phyloP scores from a whole-genome alignment of 1,140 invertebrate genomes.

The Eciton burchellii region DNA sequence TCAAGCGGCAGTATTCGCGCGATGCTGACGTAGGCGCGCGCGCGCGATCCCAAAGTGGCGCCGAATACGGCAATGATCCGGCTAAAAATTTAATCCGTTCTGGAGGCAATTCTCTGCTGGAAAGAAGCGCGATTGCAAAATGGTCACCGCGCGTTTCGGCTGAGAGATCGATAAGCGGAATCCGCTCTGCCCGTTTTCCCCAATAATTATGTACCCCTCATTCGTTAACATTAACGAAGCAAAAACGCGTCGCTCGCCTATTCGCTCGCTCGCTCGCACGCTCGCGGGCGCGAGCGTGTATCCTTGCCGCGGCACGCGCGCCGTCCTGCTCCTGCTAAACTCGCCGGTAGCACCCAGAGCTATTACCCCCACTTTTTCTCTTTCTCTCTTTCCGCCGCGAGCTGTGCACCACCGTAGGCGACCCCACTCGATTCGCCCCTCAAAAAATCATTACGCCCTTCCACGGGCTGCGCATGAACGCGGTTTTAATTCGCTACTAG shows the following conservation, averaged over 20 bases:
- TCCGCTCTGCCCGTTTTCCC: slow-evolving; percentile 52
- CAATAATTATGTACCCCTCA: slow-evolving; percentile 52
- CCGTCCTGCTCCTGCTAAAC: slow-evolving; percentile 75
- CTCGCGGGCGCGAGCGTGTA: slow-evolving; percentile 12
- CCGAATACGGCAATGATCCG: neutral
- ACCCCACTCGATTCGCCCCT: slow-evolving; percentile 86
- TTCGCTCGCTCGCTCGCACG: slow-evolving; percentile 16
- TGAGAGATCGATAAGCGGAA: slow-evolving; percentile 56
- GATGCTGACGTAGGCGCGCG: neutral
- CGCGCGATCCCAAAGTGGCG: neutral
- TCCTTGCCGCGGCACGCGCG: slow-evolving; percentile 63
- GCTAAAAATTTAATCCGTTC: neutral
- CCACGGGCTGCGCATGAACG: slow-evolving; percentile 86
- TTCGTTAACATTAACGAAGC: slow-evolving; percentile 62
- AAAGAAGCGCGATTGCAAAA: slow-evolving; percentile 31
- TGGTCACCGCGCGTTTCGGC: slow-evolving; percentile 42
- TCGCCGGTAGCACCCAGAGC: slow-evolving; percentile 74
- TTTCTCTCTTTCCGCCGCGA: slow-evolving; percentile 57
- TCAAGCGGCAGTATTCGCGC: too few relatives aligned
- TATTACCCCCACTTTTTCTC: slow-evolving; percentile 68
- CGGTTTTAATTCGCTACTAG: slow-evolving; percentile 86
- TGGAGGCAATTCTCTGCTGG: neutral
- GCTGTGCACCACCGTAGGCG: slow-evolving; percentile 70
- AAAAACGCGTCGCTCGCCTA: slow-evolving; percentile 45
- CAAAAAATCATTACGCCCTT: slow-evolving; percentile 87